Conservation (phyloP, 2,888 invertebrate species). For the Cyrtodaria siliqua region DNA sequence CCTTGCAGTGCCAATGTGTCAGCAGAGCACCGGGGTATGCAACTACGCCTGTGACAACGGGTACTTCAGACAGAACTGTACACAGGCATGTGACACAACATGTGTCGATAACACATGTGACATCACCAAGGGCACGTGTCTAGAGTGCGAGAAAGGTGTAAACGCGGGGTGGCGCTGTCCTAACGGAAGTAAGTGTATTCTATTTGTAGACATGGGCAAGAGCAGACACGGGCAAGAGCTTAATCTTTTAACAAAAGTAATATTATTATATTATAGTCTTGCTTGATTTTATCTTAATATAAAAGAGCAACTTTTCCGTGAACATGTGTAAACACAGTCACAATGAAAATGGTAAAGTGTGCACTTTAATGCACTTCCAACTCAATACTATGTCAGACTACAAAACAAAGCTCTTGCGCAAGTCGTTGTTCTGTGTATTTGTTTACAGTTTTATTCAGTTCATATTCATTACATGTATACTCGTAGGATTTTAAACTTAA, state of each 20-base stretch:
- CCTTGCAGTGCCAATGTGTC: conserved; percentile 26
- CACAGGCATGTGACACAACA: conserved; percentile 11
- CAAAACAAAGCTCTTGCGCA: too few species aligned
- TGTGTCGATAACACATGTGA: conserved; percentile 47
- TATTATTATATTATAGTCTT: too few species aligned
- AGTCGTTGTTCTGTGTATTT: too few species aligned
- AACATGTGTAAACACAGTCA: too few species aligned
- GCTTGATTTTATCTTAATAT: too few species aligned
- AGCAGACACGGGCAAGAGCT: neutral
- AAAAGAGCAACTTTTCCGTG: too few species aligned
- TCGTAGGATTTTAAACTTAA: too few species aligned
- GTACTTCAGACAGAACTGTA: conserved; percentile 28
- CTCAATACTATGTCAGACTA: too few species aligned
- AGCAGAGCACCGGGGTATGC: conserved; percentile 28
- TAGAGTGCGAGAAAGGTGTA: conserved; percentile 13
- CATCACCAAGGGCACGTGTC: conserved; percentile 23
- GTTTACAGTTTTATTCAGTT: too few species aligned
- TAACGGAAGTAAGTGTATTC: conserved; percentile 42
- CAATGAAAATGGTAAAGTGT: too few species aligned
- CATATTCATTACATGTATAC: too few species aligned
- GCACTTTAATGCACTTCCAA: too few species aligned
- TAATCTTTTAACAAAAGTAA: neutral
- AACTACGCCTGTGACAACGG: conserved; percentile 14
- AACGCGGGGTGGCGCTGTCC: conserved; percentile 37
- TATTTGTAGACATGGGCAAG: neutral